Evolutionary conservation across 2,797 vertebrate species (phyloP).

Genomic region (Melanotaenia boesemani): DNA sequence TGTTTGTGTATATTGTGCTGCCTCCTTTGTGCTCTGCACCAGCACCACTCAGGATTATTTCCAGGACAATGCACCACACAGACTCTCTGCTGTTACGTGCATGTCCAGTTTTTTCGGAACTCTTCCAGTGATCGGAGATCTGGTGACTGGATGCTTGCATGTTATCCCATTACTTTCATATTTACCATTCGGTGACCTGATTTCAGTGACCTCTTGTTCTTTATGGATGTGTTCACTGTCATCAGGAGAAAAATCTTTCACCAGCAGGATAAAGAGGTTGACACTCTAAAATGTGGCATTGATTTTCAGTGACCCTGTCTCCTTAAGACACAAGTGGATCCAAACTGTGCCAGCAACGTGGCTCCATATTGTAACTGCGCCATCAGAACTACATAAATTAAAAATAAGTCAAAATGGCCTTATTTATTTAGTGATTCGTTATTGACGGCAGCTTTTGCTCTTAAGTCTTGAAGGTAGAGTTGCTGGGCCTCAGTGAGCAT

Average conservation of each 20-base stretch:
- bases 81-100: too few species aligned
- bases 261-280: background rate
- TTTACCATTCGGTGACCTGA: background rate
- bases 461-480: background rate
- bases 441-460: background rate
- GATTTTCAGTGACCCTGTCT: background rate
- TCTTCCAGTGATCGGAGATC: background rate
- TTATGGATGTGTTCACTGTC: constrained; percentile 2
- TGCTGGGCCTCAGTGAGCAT: background rate
- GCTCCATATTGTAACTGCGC: too few species aligned
- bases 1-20: too few species aligned
- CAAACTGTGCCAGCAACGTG: background rate
- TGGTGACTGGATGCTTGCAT: background rate
- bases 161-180: background rate
- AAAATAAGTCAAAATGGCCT: background rate
- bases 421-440: background rate
- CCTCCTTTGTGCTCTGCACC: too few species aligned
- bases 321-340: background rate
- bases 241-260: background rate
- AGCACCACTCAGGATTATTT: too few species aligned
- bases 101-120: background rate
- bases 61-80: too few species aligned
- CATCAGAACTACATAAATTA: background rate
- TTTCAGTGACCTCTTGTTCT: background rate
- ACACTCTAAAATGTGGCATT: background rate